Percentiles rank a stretch among this genome's conserved stretches.
phyloP scores from a whole-genome alignment of 1,140 invertebrate species.

The Drosophila jambulina region DNA sequence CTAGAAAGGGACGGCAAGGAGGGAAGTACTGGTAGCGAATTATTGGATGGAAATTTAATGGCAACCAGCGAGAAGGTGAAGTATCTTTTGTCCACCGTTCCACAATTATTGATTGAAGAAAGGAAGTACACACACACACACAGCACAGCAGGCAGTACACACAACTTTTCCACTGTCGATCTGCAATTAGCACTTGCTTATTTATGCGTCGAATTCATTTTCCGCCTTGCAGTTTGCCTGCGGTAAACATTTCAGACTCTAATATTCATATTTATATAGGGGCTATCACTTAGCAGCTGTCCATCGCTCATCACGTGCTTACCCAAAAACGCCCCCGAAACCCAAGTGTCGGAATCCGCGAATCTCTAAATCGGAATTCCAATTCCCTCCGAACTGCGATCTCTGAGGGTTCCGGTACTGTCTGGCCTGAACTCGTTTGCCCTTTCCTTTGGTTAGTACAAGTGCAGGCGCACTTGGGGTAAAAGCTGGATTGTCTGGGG shows the following conservation, averaged over 20 bases:
- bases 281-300: constrained; percentile 25
- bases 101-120: constrained; percentile 29
- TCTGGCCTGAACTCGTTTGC: constrained; percentile 25
- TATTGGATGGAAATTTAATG: constrained; percentile 36
- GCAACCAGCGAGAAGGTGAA: constrained; percentile 15
- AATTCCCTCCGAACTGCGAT: neutral
- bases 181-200: constrained; percentile 55
- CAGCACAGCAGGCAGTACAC: neutral
- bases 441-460: neutral
- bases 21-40: constrained; percentile 20
- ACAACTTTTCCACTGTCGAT: constrained; percentile 55
- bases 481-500: constrained; percentile 36
- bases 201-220: constrained; percentile 61
- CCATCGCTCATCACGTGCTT: constrained; percentile 35
- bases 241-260: constrained; percentile 22
- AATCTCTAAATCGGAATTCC: constrained; percentile 2
- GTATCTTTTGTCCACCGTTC: constrained; percentile 15
- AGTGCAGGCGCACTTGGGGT: constrained; percentile 25
- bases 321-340: constrained; percentile 30
- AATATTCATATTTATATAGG: constrained; percentile 8
- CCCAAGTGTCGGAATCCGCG: neutral
- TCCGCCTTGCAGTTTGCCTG: constrained; percentile 32
- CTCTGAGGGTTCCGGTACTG: constrained; percentile 5
- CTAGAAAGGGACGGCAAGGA: neutral
- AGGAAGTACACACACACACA: constrained; percentile 12